These are phyloP conservation scores for Lordiphosa clarofinis DNA, from an alignment of 1,140 invertebrate genomes.

Conservation along the genomic window DNA sequence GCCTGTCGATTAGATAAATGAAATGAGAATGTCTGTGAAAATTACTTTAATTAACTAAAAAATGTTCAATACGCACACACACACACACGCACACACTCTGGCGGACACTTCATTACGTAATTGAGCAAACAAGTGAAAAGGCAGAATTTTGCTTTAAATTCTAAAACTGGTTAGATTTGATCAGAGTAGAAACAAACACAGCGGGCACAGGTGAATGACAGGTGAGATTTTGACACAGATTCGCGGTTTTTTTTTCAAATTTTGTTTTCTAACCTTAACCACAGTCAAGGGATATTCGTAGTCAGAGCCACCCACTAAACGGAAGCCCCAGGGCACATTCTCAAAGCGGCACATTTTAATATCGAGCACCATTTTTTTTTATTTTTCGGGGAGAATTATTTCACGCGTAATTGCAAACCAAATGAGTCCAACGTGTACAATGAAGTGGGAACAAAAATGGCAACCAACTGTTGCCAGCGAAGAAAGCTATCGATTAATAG, in stretches of 20 bases:
- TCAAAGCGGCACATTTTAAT: conserved; percentile 84
- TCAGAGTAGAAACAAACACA: not conserved
- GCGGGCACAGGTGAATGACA: conserved; percentile 29
- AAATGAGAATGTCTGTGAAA: conserved; percentile 8
- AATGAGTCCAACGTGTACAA: conserved; percentile 19
- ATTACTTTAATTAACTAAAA: conserved; percentile 71
- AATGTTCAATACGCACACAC: conserved; percentile 41
- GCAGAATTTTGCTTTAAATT: conserved; percentile 14
- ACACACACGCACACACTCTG: conserved; percentile 1
- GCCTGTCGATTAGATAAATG: conserved; percentile 53
- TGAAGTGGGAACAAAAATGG: conserved; percentile 33
- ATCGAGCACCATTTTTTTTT: conserved; percentile 82
- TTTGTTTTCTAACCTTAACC: conserved; percentile 84
- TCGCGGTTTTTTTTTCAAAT: not conserved
- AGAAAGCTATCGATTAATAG: conserved; percentile 11
- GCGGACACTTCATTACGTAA: conserved; percentile 32
- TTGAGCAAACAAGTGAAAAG: conserved; percentile 6
- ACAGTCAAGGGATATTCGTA: conserved; percentile 90
- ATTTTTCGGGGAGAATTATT: conserved; percentile 22
- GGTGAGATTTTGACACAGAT: conserved; percentile 20
- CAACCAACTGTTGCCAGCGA: conserved; percentile 65
- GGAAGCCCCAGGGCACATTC: conserved; percentile 91
- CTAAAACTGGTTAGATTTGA: conserved; percentile 12
- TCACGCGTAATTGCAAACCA: not conserved
- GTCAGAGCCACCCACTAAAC: conserved; percentile 91